phyloP scores from a whole-genome alignment of 2,888 invertebrate genomes.

The Tiliacea aurago region DNA sequence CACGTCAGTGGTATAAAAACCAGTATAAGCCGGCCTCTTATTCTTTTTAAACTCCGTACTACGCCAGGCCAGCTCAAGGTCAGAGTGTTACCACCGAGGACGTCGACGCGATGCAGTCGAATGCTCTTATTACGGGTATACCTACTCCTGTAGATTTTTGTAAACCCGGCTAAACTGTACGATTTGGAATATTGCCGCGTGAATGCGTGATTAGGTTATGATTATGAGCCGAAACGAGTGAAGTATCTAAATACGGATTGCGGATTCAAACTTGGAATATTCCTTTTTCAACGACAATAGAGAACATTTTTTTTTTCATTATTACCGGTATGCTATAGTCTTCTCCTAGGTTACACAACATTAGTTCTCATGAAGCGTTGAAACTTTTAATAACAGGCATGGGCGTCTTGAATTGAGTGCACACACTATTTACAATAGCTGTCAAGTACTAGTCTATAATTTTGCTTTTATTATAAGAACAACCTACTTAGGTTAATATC shows the following conservation, averaged over 20 bases:
- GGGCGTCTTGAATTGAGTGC: background rate
- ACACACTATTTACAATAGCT: background rate
- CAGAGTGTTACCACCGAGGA: background rate
- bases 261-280: background rate
- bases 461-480: background rate
- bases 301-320: background rate
- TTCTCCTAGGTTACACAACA: background rate
- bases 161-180: background rate
- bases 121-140: no score
- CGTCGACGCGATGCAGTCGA: background rate
- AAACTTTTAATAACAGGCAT: background rate
- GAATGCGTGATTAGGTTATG: background rate
- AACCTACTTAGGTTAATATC: background rate
- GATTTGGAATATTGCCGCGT: background rate
- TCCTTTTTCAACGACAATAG: no score
- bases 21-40: background rate
- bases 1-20: background rate
- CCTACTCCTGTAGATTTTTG: background rate
- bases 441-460: background rate
- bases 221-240: background rate
- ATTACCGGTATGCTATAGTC: background rate
- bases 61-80: background rate
- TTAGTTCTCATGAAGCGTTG: background rate
- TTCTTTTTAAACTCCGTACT: background rate
- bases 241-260: background rate